phyloP scores from a whole-genome alignment of 2,797 vertebrate species.

The Darevskia nairensis region DNA sequence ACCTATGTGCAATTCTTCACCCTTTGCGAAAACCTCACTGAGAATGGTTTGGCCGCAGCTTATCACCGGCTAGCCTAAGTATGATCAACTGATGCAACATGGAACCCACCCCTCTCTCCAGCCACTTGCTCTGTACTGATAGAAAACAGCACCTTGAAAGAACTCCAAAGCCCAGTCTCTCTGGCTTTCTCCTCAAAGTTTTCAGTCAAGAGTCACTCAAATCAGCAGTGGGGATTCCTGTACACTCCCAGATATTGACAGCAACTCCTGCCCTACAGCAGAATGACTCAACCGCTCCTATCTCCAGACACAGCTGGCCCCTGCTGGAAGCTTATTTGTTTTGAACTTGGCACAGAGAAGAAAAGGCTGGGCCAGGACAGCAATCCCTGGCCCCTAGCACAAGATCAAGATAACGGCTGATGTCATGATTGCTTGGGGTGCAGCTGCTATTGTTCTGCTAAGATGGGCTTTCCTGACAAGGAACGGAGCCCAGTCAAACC shows the following conservation, averaged over 20 bases:
- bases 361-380: constrained; percentile 13
- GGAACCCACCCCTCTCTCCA: background rate
- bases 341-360: constrained; percentile 27
- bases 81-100: constrained; percentile 3
- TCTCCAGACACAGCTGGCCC: constrained; percentile 38
- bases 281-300: constrained; percentile 33
- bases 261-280: constrained; percentile 11
- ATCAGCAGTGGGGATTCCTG: background rate
- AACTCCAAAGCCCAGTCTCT: background rate
- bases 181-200: background rate
- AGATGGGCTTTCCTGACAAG: constrained; percentile 15
- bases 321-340: constrained; percentile 14
- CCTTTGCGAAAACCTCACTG: background rate
- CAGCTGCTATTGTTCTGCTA: constrained; percentile 32
- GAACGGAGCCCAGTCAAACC: background rate
- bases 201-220: background rate
- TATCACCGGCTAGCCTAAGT: background rate
- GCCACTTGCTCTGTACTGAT: background rate
- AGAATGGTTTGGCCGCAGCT: background rate
- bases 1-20: background rate
- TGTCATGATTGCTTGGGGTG: constrained; percentile 8
- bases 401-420: constrained; percentile 35
- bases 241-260: background rate
- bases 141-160: background rate
- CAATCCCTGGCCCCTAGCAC: background rate